Percentiles rank a stretch among this genome's conserved stretches.
phyloP scores from a whole-genome alignment of 2,113 vertebrate genomes.

The Oreamnos americanus region DNA sequence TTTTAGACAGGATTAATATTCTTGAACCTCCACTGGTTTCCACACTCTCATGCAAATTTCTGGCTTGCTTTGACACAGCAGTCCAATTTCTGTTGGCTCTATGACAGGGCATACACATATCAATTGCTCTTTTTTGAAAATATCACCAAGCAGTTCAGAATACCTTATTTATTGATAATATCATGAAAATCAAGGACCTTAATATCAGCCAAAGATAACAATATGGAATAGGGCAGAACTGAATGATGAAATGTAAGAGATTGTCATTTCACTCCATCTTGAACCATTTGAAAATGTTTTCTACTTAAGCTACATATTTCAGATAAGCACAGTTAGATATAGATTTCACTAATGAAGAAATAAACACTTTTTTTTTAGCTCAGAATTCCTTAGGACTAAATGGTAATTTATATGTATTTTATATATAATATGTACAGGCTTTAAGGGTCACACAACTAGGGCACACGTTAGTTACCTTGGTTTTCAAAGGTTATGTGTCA shows the following conservation, averaged over 20 bases:
- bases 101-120: slow-evolving; percentile 24
- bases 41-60: slow-evolving; percentile 38
- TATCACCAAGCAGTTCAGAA: slow-evolving; percentile 67
- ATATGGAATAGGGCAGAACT: slow-evolving; percentile 22
- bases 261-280: slow-evolving; percentile 27
- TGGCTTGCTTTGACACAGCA: background rate
- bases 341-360: slow-evolving; percentile 3
- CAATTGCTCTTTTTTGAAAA: slow-evolving; percentile 47
- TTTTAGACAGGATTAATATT: background rate
- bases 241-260: slow-evolving; percentile 29
- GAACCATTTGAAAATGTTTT: slow-evolving; percentile 33
- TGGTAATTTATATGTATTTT: slow-evolving; percentile 52
- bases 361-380: background rate
- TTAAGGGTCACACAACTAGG: slow-evolving; percentile 51
- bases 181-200: slow-evolving; percentile 59
- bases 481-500: slow-evolving; percentile 66
- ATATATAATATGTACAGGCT: slow-evolving; percentile 67
- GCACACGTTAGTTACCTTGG: slow-evolving; percentile 56
- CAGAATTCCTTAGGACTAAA: slow-evolving; percentile 46
- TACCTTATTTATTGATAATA: slow-evolving; percentile 71
- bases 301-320: slow-evolving; percentile 56
- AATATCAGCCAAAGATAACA: slow-evolving; percentile 47
- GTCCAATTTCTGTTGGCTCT: background rate
- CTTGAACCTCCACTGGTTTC: background rate
- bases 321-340: slow-evolving; percentile 50